Conservation (phyloP, 2,888 invertebrate genomes). For the Tetragonula carbonaria region DNA sequence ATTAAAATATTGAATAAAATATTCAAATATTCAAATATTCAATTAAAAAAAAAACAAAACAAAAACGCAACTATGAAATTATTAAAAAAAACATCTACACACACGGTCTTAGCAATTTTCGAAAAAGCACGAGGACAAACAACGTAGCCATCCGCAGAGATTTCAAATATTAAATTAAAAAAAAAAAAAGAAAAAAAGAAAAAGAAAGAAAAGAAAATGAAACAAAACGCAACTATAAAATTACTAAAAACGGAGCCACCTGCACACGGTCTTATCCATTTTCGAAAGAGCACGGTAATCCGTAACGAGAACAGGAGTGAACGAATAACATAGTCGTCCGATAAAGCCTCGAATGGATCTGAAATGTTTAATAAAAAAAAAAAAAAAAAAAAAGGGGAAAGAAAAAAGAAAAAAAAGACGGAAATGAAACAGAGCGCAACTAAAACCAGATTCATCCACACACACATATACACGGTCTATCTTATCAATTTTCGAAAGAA, state of each 20-base stretch:
- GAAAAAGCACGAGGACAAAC: background rate
- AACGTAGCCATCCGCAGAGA: no score
- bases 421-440: background rate
- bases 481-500: background rate
- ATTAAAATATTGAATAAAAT: no score
- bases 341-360: accelerated
- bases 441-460: background rate
- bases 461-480: background rate
- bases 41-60: background rate
- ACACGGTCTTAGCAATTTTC: background rate
- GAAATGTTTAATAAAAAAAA: background rate
- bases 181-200: background rate
- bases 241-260: background rate
- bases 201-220: no score
- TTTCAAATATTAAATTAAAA: background rate
- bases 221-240: background rate
- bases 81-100: background rate
- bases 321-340: background rate
- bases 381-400: background rate
- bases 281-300: background rate
- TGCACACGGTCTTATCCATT: background rate
- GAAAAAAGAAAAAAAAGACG: background rate
- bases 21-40: no score
- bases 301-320: background rate
- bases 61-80: background rate